These are phyloP conservation scores for Mus minutoides DNA, from an alignment of 2,797 vertebrate species.

Conservation along the genomic window DNA sequence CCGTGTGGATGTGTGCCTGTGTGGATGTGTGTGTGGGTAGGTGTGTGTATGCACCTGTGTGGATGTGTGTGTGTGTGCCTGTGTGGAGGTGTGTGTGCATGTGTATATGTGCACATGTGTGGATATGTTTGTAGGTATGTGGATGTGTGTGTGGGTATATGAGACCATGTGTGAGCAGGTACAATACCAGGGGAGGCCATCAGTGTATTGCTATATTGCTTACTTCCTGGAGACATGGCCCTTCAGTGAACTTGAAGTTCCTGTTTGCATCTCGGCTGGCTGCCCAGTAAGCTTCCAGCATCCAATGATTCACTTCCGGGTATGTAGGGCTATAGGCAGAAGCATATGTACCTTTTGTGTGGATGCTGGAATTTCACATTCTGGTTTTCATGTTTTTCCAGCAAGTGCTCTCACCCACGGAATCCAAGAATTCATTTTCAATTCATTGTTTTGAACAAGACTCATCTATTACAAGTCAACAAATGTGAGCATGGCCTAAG, in stretches of 20 bases:
- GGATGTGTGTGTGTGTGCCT: no score
- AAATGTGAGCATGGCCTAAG: not conserved
- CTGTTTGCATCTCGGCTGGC: not conserved
- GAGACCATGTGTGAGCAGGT: not conserved
- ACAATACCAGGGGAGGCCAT: not conserved
- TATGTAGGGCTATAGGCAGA: not conserved
- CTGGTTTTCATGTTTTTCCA: not conserved
- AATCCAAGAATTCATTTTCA: not conserved
- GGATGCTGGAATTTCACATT: not conserved
- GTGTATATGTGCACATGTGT: not conserved
- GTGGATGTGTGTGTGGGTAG: not conserved
- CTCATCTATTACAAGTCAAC: not conserved
- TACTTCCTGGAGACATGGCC: no score
- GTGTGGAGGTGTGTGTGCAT: not conserved
- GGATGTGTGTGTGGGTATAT: not conserved
- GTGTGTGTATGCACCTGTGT: no score
- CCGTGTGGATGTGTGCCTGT: not conserved
- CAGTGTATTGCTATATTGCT: not conserved
- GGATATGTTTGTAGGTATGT: not conserved
- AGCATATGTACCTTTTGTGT: not conserved
- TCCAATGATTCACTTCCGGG: not conserved
- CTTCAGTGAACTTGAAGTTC: not conserved
- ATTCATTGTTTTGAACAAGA: not conserved
- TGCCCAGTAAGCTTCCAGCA: not conserved
- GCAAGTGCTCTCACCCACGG: not conserved